phyloP scores from a whole-genome alignment of 2,797 vertebrate species.

The Heterohyrax brucei region DNA sequence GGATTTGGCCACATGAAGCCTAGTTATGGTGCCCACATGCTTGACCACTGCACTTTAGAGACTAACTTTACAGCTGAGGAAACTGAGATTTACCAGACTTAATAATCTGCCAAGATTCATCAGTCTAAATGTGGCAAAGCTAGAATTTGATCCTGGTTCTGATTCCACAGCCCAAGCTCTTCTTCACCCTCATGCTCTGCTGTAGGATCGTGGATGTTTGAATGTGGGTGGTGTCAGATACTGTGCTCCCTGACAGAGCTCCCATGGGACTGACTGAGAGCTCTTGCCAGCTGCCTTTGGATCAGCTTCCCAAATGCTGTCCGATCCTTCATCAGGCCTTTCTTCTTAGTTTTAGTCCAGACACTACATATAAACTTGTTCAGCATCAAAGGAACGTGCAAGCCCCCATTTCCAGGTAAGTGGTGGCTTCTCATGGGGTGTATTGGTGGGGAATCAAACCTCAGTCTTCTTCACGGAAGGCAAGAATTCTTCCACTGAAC shows the following conservation, averaged over 20 bases:
- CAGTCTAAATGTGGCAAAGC: conserved; percentile 36
- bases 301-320: not conserved
- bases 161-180: conserved; percentile 37
- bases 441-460: not conserved
- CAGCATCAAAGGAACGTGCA: not conserved
- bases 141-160: conserved; percentile 1
- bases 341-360: not conserved
- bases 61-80: conserved; percentile 50
- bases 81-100: not conserved
- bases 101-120: conserved; percentile 40
- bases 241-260: not conserved
- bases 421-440: not conserved
- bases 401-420: not conserved
- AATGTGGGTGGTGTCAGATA: not conserved
- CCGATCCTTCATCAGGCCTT: not conserved
- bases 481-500: not conserved
- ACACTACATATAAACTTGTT: not conserved
- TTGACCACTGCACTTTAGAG: not conserved
- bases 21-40: not conserved
- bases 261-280: too few relatives aligned
- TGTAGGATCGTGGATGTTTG: not conserved
- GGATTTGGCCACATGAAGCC: not conserved
- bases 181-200: not conserved
- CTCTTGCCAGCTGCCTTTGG: not conserved
- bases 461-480: not conserved